These are phyloP conservation scores for Dipodomys ordii DNA, from an alignment of 2,113 vertebrate genomes.

Conservation along the genomic window DNA sequence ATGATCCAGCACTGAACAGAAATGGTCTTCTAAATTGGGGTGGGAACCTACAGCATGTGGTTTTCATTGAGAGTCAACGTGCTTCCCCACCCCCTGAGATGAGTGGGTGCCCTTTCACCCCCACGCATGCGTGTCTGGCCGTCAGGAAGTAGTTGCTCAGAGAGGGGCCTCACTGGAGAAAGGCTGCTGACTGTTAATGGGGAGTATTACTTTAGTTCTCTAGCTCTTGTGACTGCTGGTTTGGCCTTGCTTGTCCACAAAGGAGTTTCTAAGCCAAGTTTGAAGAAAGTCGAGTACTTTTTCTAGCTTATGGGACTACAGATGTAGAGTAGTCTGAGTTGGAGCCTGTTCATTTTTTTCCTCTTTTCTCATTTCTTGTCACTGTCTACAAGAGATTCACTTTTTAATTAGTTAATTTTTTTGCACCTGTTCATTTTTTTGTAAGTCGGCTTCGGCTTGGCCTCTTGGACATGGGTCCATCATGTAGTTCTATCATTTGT, in stretches of 20 bases:
- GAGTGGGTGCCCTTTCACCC: neutral
- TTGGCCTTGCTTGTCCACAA: conserved; percentile 21
- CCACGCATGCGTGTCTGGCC: neutral
- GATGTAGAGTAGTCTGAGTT: conserved; percentile 16
- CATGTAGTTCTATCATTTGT: neutral
- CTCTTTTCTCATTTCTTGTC: too few species aligned
- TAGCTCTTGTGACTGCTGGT: neutral
- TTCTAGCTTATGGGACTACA: conserved; percentile 1
- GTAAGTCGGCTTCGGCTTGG: neutral
- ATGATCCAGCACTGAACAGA: neutral
- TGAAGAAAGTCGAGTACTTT: conserved; percentile 30
- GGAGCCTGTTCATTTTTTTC: neutral
- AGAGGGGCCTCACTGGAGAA: conserved; percentile 15
- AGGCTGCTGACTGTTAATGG: neutral
- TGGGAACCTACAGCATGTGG: neutral
- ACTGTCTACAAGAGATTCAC: too few species aligned
- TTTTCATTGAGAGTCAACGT: neutral
- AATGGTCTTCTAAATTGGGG: neutral
- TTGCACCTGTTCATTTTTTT: neutral
- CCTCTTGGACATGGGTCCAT: neutral
- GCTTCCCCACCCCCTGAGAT: neutral
- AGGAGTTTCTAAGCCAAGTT: conserved; percentile 40
- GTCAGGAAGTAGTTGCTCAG: neutral
- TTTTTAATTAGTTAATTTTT: too few species aligned
- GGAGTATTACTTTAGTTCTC: conserved; percentile 61